A percentile compares a stretch with the other conserved stretches of the same genome.
These are phyloP conservation scores for Podotricha telesiphe DNA, from an alignment of 2,888 invertebrate species.

Conservation along the genomic window DNA sequence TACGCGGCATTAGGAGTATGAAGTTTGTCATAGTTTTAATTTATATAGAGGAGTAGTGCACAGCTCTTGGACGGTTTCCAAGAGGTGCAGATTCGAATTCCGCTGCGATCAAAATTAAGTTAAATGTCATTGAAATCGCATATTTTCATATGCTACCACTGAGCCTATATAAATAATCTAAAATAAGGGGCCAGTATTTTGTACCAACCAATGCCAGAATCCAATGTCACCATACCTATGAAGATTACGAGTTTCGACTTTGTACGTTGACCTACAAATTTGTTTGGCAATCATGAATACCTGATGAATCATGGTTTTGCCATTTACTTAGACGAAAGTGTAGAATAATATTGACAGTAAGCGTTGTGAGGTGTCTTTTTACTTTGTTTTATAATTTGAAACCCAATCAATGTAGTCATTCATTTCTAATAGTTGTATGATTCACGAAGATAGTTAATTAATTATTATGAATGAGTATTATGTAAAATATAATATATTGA, in stretches of 20 bases:
- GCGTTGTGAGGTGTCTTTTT: conserved; percentile 13
- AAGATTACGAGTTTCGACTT: conserved; percentile 44
- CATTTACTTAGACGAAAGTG: conserved; percentile 23
- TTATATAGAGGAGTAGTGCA: too few relatives aligned
- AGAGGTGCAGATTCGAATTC: too few relatives aligned
- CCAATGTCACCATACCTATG: conserved; percentile 31
- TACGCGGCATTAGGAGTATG: too few relatives aligned
- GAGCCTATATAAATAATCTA: conserved; percentile 5
- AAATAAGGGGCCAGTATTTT: conserved; percentile 1
- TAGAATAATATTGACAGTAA: conserved; percentile 16
- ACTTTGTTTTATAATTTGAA: conserved; percentile 14
- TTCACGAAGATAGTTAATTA: conserved; percentile 11
- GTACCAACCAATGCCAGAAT: conserved; percentile 7
- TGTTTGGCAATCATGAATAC: conserved; percentile 49
- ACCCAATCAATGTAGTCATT: conserved; percentile 14
- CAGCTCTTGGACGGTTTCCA: too few relatives aligned
- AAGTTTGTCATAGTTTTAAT: too few relatives aligned
- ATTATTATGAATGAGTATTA: conserved; percentile 20
- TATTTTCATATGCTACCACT: neutral
- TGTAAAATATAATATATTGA: conserved; percentile 15
- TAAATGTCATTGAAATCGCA: too few relatives aligned
- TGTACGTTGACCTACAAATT: conserved; percentile 59
- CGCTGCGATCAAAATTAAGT: too few relatives aligned
- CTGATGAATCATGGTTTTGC: conserved; percentile 33
- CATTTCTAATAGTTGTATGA: neutral